Evolutionary conservation across 1,140 invertebrate species (phyloP), one percentile per base, ranked within the genome.

Genomic region (Sarcophaga bullata): DNA sequence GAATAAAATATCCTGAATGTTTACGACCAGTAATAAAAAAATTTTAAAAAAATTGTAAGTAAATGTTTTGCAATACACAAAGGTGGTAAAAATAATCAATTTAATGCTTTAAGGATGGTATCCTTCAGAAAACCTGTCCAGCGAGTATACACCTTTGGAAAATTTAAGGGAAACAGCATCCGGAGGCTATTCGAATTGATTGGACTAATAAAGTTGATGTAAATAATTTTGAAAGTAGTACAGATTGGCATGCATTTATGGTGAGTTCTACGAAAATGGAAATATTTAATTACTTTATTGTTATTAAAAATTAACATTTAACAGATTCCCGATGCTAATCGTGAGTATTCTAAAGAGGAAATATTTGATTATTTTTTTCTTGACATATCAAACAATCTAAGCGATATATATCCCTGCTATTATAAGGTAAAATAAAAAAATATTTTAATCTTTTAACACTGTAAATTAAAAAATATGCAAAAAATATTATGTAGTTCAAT

Each of bases 401-500:
- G 84, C 62, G 86, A 88, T 9, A 85, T 89, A 10, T 89, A 87
- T 87, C 88, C 88, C 11, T 89, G 88, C 62, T 89, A 89, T 73
- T 89, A 89, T 80, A 87, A 87, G 84, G 87, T 89, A 52, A 9
- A 83, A 78, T 9, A 6, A 25, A 19, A 5, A 25, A 49, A 0
- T 10, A 11, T 8, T 46, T 7, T 8, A 11, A 7, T 75, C 25
- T 49, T 47, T 47, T 7, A 75, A 7, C 17, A 13, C 15, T 17
- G 10, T n/a, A 58, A 58, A 58, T 13, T 58, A 2, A 68, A n/a
- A n/a, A n/a, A 25, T 62, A 17, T 19, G 8, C 19, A 68, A 17
- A 19, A 68, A 19, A 8, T 10, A 50, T 5, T 5, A 10, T 78
- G 50, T 62, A 88, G 88, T 89, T 82, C 49, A 81, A 82, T 8